Conservation (phyloP, 2,113 vertebrate species). For the Craseonycteris thonglongyai region DNA sequence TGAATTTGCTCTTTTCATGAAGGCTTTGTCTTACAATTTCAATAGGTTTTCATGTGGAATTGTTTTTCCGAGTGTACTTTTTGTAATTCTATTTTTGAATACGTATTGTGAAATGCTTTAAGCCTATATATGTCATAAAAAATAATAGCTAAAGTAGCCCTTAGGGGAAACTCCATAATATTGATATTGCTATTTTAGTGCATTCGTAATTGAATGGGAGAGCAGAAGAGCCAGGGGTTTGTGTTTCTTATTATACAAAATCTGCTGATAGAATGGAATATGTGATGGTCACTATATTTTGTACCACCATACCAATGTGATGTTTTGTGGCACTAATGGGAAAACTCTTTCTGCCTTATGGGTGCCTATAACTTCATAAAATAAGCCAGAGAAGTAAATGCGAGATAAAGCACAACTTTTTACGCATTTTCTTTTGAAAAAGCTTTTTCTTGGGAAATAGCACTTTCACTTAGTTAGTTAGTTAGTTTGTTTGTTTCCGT, state of each 20-base stretch:
- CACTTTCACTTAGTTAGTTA: too few relatives aligned
- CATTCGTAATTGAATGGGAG: slow-evolving; percentile 50
- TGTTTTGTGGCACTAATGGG: neutral
- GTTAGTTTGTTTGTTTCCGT: neutral
- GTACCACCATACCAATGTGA: neutral
- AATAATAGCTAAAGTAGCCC: slow-evolving; percentile 52
- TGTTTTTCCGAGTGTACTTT: neutral
- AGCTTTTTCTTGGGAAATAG: neutral
- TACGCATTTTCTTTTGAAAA: neutral
- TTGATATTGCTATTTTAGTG: slow-evolving; percentile 54
- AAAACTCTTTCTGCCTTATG: neutral
- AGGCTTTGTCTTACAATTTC: slow-evolving; percentile 12
- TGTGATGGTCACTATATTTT: slow-evolving; percentile 40
- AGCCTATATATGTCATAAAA: slow-evolving; percentile 44
- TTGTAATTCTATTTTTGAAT: slow-evolving; percentile 50
- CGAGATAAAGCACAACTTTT: neutral
- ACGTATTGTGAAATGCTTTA: slow-evolving; percentile 43
- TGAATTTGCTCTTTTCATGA: neutral
- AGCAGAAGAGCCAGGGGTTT: slow-evolving; percentile 32
- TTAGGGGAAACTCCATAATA: slow-evolving; percentile 42
- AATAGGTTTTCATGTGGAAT: slow-evolving; percentile 3
- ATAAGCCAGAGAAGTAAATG: neutral
- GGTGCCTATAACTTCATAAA: neutral
- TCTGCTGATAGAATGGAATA: slow-evolving; percentile 39
- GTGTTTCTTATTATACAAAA: slow-evolving; percentile 45